Base-by-base conservation (phyloP, 1,140 invertebrate species). In the Lithobius niger region DNA sequence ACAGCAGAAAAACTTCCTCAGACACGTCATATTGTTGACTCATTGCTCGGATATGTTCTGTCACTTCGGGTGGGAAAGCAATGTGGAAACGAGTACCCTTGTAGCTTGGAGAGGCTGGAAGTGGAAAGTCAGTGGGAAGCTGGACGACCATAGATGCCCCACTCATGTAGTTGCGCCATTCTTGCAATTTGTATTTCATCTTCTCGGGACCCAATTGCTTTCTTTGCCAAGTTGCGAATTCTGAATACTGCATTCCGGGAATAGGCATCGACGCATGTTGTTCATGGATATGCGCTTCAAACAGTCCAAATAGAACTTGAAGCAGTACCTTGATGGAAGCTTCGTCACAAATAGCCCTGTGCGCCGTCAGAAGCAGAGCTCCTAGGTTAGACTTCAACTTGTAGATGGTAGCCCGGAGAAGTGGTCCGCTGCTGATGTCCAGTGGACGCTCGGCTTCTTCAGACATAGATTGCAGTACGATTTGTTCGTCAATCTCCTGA, bases 391-490 rank as follows among this genome's bases (percentile, higher is more conserved):
- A 19, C 6, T 24, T 13, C 24, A 50, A 19, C 27, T 50, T 50
- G 21, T 27, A 50, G 19, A 50, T 10, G 22, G 4, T 26, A 13
- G 19, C 48, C 27, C 48, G 10, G 6, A 50, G 24, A 3, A 50
- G 19, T 25, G 48, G 48, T 3, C 48, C 48, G 10, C 16, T 27
- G 48, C 24, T 50, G 27, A 50, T 50, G 48, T 50, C 19, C 24
- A 50, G 13, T n/a, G 48, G 48, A 4, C 48, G 21, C 48, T 50
- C 10, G 10, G 48, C 25, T 50, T 50, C 48, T 50, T 50, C 48
- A 13, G 25, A 27, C 13, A 50, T 3, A 16, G 4, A 10, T 21
- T 50, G 22, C 19, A 25, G 3, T 24, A 50, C 13, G 27, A 4
- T 16, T 25, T 4, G 3, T 3, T 25, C 48, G 27, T 50, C 48